phyloP scores from a whole-genome alignment of 2,797 vertebrate species.

The Chloroceryle inda region DNA sequence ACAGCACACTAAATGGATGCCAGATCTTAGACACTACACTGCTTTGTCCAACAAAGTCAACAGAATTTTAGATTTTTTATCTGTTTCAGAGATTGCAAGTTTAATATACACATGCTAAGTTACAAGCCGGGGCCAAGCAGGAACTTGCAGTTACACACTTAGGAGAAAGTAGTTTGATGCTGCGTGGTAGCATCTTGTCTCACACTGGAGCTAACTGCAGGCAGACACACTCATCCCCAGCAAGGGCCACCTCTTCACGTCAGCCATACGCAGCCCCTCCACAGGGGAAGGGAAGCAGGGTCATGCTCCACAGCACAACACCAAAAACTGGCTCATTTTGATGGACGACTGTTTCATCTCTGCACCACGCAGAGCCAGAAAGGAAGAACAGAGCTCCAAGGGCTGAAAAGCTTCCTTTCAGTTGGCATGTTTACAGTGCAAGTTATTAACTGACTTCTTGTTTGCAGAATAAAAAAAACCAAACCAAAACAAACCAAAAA shows the following conservation, averaged over 20 bases:
- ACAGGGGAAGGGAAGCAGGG: neutral
- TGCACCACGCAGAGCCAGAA: fast-evolving
- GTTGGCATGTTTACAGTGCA: neutral
- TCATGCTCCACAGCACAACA: neutral
- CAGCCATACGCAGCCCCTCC: neutral
- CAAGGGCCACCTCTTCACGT: neutral
- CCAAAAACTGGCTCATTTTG: neutral
- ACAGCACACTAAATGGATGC: neutral
- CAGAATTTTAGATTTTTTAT: neutral
- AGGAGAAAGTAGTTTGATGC: neutral
- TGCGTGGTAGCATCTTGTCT: neutral
- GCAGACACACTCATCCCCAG: neutral
- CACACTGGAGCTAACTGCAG: neutral
- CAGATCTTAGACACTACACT: neutral
- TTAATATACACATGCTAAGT: neutral
- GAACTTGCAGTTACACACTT: neutral
- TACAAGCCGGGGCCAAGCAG: neutral
- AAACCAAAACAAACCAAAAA: neutral
- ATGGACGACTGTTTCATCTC: neutral
- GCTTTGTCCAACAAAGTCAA: neutral
- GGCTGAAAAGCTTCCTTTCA: neutral
- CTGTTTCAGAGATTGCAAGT: neutral
- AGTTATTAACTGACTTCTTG: neutral
- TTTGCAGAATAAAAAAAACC: neutral
- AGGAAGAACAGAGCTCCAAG: neutral